A percentile compares a stretch with the other conserved stretches of the same genome.
phyloP scores from a whole-genome alignment of 2,797 vertebrate genomes.

The Apogon hyalosoma region DNA sequence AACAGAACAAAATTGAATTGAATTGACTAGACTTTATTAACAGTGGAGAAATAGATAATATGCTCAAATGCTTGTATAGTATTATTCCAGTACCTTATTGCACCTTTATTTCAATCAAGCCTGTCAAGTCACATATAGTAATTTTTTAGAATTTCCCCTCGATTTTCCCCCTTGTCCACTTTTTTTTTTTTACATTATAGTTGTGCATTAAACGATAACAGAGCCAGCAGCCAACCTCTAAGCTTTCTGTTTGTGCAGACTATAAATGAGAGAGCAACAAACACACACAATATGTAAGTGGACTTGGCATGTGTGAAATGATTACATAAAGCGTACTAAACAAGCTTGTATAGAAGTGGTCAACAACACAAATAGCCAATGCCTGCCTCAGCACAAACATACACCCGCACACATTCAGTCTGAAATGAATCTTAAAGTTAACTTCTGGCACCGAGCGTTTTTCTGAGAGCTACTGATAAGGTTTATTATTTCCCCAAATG shows the following conservation, averaged over 20 bases:
- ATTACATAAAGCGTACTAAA: background rate
- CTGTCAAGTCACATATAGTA: background rate
- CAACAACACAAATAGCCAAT: slow-evolving; percentile 3
- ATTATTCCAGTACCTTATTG: background rate
- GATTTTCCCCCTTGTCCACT: background rate
- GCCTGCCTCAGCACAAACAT: background rate
- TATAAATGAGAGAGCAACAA: no score
- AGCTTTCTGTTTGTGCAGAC: no score
- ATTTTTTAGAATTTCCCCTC: background rate
- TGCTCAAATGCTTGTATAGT: background rate
- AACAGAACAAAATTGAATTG: no score
- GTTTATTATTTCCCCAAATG: slow-evolving; percentile 26
- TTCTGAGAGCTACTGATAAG: slow-evolving; percentile 22
- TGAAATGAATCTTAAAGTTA: background rate
- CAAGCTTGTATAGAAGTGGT: slow-evolving; percentile 7
- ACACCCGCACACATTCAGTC: background rate
- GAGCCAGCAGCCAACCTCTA: background rate
- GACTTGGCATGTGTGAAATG: slow-evolving; percentile 6
- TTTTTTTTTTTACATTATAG: background rate
- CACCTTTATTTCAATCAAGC: background rate
- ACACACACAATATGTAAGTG: slow-evolving; percentile 7
- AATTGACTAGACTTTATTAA: no score
- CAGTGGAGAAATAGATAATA: no score
- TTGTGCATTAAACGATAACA: background rate
- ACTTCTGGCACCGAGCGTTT: background rate